phyloP scores from a whole-genome alignment of 2,888 invertebrate genomes.

The Saturnia japonica region DNA sequence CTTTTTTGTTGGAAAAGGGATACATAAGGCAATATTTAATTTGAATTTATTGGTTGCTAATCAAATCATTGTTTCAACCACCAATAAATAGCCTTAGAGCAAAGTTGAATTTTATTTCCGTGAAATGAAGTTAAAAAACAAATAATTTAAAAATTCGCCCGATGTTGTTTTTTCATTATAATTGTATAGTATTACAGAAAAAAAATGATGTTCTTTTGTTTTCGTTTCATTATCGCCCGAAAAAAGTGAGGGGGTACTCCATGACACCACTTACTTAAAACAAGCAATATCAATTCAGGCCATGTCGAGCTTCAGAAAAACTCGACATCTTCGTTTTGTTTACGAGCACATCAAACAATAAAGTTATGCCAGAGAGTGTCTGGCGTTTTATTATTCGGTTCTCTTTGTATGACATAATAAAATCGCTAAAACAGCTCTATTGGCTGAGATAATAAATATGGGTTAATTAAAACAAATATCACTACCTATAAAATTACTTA shows the following conservation, averaged over 20 bases:
- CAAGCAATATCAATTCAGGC: constrained; percentile 14
- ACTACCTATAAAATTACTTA: too few species aligned
- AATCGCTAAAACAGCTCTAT: neutral
- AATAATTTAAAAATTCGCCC: neutral
- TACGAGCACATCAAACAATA: constrained; percentile 20
- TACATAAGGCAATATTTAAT: too few species aligned
- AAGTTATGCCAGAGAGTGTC: constrained; percentile 9
- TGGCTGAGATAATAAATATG: neutral
- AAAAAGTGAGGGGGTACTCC: constrained; percentile 6
- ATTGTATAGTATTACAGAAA: neutral
- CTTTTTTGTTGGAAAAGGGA: too few species aligned
- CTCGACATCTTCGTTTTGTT: constrained; percentile 10
- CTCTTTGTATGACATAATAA: constrained; percentile 3
- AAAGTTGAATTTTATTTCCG: too few species aligned
- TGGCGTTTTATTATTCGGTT: constrained; percentile 18
- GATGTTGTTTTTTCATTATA: neutral
- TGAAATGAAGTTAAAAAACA: neutral
- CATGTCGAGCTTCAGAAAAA: constrained; percentile 9
- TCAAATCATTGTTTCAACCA: too few species aligned
- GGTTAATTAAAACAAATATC: neutral
- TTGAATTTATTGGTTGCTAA: too few species aligned
- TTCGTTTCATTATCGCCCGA: neutral
- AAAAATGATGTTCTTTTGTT: neutral
- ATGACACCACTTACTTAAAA: constrained; percentile 10
- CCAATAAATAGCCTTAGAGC: too few species aligned